A percentile compares a stretch with the other conserved stretches of the same genome.
These are phyloP conservation scores for Myathropa florea DNA, from an alignment of 2,888 invertebrate species.

Conservation along the genomic window DNA sequence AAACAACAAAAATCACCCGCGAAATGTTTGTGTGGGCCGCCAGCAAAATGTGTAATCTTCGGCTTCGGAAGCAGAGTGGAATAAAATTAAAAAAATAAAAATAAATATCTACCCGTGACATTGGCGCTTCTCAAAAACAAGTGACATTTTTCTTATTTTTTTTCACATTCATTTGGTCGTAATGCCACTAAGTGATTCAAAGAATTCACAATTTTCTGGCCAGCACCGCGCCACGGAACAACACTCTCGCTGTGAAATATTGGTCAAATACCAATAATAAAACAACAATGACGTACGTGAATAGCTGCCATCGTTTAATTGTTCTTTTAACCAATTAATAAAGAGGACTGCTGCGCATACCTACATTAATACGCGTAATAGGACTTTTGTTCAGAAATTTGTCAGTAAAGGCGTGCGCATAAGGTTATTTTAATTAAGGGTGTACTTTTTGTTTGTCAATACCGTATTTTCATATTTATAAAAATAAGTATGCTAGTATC, in stretches of 20 bases:
- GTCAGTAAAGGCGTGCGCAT: too few species aligned
- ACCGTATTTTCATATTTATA: too few species aligned
- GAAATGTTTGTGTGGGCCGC: slow-evolving; percentile 18
- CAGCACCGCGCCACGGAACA: slow-evolving; percentile 5
- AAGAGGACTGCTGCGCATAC: background rate
- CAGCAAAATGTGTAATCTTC: slow-evolving; percentile 2
- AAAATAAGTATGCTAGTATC: too few species aligned
- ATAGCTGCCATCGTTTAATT: slow-evolving; percentile 41
- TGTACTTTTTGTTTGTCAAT: background rate
- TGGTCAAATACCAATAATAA: background rate
- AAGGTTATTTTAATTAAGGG: background rate
- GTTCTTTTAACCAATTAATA: slow-evolving; percentile 25
- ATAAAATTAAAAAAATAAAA: slow-evolving; percentile 20
- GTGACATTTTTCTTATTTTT: background rate
- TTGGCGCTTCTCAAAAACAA: slow-evolving; percentile 22
- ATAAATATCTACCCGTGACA: slow-evolving; percentile 37
- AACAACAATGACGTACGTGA: slow-evolving; percentile 13
- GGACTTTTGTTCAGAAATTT: too few species aligned
- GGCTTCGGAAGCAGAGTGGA: slow-evolving; percentile 2
- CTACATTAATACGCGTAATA: too few species aligned
- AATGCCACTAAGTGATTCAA: slow-evolving; percentile 14
- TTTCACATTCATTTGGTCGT: background rate
- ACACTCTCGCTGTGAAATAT: slow-evolving; percentile 14
- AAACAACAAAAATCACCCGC: background rate
- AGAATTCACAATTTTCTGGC: slow-evolving; percentile 29